Evolutionary conservation across 1,140 invertebrate species (phyloP).

Genomic region (Halesus radiatus): DNA sequence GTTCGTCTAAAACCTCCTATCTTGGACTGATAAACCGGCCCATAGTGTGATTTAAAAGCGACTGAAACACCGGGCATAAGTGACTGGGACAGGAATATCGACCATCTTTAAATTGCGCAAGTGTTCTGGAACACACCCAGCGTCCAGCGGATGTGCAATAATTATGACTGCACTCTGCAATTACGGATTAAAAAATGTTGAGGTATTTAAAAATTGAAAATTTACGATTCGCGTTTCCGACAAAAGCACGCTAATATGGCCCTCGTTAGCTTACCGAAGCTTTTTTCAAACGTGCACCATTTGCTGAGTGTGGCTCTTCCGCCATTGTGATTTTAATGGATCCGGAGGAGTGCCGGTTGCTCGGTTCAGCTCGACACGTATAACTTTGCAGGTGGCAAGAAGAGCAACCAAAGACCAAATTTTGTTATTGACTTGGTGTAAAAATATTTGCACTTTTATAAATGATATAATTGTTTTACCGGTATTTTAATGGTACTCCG

Average conservation of each 20-base stretch:
- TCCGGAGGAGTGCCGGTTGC: neutral
- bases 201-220: slow-evolving; percentile 54
- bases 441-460: too few species aligned
- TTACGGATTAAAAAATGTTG: slow-evolving; percentile 51
- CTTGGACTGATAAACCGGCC: too few species aligned
- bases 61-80: too few species aligned
- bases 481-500: too few species aligned
- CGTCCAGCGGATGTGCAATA: slow-evolving; percentile 40
- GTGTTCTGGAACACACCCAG: neutral
- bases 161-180: slow-evolving; percentile 30
- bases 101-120: neutral
- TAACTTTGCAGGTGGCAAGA: too few species aligned
- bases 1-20: too few species aligned
- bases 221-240: slow-evolving; percentile 9
- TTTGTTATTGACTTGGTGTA: too few species aligned
- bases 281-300: slow-evolving; percentile 43
- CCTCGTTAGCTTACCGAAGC: slow-evolving; percentile 48
- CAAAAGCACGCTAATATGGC: slow-evolving; percentile 34
- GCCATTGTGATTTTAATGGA: slow-evolving; percentile 37
- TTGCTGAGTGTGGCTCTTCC: slow-evolving; percentile 28
- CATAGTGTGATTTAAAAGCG: too few species aligned
- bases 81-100: too few species aligned
- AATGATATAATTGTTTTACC: too few species aligned
- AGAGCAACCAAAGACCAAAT: too few species aligned
- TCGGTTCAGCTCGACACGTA: too few species aligned